Conservation (phyloP, 2,888 invertebrate species). For the Proisotoma minuta region DNA sequence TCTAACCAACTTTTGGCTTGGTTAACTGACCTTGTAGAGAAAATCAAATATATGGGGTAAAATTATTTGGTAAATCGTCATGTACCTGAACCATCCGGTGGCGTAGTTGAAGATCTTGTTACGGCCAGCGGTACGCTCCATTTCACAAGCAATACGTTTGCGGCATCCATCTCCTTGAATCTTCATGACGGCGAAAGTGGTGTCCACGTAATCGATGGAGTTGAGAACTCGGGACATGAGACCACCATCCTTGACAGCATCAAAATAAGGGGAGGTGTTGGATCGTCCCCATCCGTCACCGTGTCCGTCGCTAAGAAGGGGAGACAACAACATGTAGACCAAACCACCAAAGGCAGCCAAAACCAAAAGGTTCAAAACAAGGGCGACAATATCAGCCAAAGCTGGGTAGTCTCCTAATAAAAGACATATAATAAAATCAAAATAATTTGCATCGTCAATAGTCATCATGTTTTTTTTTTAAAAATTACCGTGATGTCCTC, state of each 20-base stretch:
- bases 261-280: conserved; percentile 46
- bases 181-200: conserved; percentile 48
- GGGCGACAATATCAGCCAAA: conserved; percentile 48
- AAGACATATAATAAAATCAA: neutral
- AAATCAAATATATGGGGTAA: neutral
- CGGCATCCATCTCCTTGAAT: conserved; percentile 48
- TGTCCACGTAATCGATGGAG: conserved; percentile 48
- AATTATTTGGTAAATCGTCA: neutral
- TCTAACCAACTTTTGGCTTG: neutral
- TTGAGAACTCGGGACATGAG: conserved; percentile 47
- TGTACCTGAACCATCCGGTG: conserved; percentile 48
- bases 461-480: neutral
- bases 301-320: conserved; percentile 46
- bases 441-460: neutral
- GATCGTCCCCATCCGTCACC: conserved; percentile 48
- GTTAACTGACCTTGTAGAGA: neutral
- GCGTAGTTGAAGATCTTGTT: conserved; percentile 36
- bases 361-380: conserved; percentile 47
- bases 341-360: conserved; percentile 48
- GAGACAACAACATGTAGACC: conserved; percentile 47
- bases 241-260: conserved; percentile 48
- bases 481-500: neutral
- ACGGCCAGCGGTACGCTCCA: conserved; percentile 34
- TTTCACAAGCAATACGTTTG: conserved; percentile 48
- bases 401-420: conserved; percentile 46